A percentile compares a stretch with the other conserved stretches of the same genome.
phyloP scores from a whole-genome alignment of 1,140 invertebrate genomes.

The Muscidifurax raptorellus region DNA sequence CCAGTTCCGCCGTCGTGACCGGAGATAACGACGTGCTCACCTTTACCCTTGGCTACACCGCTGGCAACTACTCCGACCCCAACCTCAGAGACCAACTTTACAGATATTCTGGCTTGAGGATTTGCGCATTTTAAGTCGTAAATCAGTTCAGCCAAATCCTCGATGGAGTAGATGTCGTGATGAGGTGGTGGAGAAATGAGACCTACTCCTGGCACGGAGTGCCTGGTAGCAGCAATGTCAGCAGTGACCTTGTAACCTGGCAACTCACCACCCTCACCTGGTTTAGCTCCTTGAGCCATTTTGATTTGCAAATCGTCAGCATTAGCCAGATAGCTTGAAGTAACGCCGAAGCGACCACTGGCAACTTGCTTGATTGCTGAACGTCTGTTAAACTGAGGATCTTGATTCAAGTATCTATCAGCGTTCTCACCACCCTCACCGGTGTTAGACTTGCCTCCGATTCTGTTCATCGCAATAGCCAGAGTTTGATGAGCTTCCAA shows the following conservation, averaged over 20 bases:
- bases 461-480: constrained; percentile 97
- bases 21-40: constrained; percentile 98
- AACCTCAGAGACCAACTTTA: constrained; percentile 98
- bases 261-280: constrained; percentile 95
- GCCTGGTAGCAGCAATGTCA: constrained; percentile 95
- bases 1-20: constrained; percentile 99
- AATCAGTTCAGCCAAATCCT: constrained; percentile 98
- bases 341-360: constrained; percentile 98
- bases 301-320: constrained; percentile 98
- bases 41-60: constrained; percentile 99
- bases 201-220: constrained; percentile 98
- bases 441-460: constrained; percentile 97
- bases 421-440: constrained; percentile 96
- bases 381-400: constrained; percentile 85
- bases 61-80: constrained; percentile 98
- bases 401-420: constrained; percentile 82
- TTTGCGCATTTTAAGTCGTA: constrained; percentile 99
- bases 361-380: constrained; percentile 96
- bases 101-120: constrained; percentile 95
- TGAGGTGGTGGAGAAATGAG: constrained; percentile 99
- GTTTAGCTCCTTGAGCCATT: constrained; percentile 99
- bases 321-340: constrained; percentile 96
- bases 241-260: constrained; percentile 91
- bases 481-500: constrained; percentile 96
- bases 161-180: constrained; percentile 99